Evolutionary conservation across 2,113 vertebrate species (phyloP).

Genomic region (Ceyx melanurus): DNA sequence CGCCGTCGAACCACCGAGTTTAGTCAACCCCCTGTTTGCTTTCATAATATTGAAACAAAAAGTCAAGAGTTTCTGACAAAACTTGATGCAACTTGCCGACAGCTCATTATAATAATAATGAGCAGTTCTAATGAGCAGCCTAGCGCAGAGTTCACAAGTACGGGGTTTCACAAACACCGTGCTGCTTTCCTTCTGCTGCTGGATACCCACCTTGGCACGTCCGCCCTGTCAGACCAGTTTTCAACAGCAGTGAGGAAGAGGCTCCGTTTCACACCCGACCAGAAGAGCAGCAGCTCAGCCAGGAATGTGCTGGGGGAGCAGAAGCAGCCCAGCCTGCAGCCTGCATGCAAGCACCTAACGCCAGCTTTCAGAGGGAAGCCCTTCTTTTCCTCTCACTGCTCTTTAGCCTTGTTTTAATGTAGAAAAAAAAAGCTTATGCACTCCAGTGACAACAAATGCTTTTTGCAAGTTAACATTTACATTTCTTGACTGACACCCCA

Average conservation of each 20-base stretch:
- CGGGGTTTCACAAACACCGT: not conserved
- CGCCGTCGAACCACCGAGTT: not conserved
- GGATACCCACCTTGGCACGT: not conserved
- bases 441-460: not conserved
- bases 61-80: conserved; percentile 5
- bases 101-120: not conserved
- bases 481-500: not conserved
- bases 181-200: not conserved
- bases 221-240: conserved; percentile 1
- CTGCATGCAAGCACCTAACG: rapidly evolving
- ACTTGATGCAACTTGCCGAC: not conserved
- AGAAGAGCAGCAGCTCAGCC: not conserved
- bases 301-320: rapidly evolving
- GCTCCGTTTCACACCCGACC: not conserved
- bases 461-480: not conserved
- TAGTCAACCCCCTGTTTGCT: not conserved
- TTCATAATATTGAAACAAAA: not conserved
- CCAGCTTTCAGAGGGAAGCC: not conserved
- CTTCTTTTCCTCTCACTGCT: rapidly evolving
- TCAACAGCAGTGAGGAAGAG: not conserved
- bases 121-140: not conserved
- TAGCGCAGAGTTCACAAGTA: not conserved
- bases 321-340: not conserved
- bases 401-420: not conserved
- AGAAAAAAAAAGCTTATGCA: not conserved